Conservation (phyloP, 2,797 vertebrate species). For the Spinus olivaceus region DNA sequence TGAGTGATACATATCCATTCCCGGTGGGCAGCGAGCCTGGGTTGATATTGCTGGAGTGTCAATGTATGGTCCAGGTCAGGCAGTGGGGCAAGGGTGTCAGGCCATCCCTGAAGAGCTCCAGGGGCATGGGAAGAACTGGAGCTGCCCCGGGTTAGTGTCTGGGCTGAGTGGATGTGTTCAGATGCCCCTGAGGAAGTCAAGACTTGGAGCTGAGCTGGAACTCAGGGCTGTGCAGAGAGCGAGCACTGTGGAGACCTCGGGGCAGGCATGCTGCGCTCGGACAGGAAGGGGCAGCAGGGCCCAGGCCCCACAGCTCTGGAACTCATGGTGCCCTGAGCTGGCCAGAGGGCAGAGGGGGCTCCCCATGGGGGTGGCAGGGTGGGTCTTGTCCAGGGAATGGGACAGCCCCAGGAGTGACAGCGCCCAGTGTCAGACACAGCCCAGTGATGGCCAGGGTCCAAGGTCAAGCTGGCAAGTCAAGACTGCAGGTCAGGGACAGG, state of each 20-base stretch:
- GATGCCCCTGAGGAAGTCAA: not conserved
- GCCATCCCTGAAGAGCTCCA: not conserved
- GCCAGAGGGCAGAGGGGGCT: accelerated
- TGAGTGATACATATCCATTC: too few species aligned
- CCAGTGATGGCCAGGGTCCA: not conserved
- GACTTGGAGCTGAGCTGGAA: accelerated
- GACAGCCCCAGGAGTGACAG: not conserved
- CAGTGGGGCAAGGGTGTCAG: accelerated
- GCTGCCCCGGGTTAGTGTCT: not conserved
- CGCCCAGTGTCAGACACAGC: not conserved
- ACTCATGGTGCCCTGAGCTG: not conserved
- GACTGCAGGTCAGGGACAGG: not conserved
- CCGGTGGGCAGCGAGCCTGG: accelerated
- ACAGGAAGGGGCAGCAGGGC: too few species aligned
- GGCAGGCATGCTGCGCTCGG: accelerated
- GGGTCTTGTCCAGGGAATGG: accelerated
- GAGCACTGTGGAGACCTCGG: accelerated
- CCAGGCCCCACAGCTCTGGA: accelerated
- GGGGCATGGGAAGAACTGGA: not conserved
- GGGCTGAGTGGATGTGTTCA: not conserved
- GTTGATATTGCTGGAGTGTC: not conserved
- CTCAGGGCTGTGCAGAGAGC: accelerated
- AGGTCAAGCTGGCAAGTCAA: not conserved
- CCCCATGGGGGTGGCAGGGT: accelerated
- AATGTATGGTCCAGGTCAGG: accelerated